These are phyloP conservation scores for Coenobita brevimanus DNA, from an alignment of 1,140 invertebrate genomes.

Conservation along the genomic window DNA sequence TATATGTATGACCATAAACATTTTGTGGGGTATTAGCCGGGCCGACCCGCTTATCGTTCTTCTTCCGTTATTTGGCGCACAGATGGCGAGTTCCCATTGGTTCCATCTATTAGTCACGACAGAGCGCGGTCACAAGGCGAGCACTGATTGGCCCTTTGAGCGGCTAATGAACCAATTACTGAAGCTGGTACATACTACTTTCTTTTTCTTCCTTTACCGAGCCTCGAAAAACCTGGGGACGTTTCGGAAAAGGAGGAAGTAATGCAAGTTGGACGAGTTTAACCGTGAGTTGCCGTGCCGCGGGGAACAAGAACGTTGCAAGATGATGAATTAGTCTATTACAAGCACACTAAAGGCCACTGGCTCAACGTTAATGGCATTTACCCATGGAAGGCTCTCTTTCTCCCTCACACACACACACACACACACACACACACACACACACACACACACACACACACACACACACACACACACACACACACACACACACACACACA, in stretches of 20 bases:
- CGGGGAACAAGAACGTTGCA: constrained; percentile 38
- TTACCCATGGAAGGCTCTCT: constrained; percentile 47
- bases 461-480: not conserved
- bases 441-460: not conserved
- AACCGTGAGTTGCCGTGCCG: constrained; percentile 56
- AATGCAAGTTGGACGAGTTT: constrained; percentile 59
- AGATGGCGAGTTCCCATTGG: constrained; percentile 54
- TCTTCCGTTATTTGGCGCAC: constrained; percentile 53
- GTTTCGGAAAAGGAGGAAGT: constrained; percentile 32
- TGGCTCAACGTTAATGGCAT: constrained; percentile 51
- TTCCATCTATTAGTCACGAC: constrained; percentile 61
- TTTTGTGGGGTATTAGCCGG: constrained; percentile 44
- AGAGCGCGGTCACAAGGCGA: constrained; percentile 56
- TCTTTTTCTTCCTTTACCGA: constrained; percentile 8
- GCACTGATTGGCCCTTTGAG: constrained; percentile 57
- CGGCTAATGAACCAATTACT: constrained; percentile 55
- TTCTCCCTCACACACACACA: not conserved
- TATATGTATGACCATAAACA: constrained; percentile 58
- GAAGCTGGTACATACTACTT: constrained; percentile 49
- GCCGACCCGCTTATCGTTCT: constrained; percentile 43
- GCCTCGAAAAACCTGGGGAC: constrained; percentile 13
- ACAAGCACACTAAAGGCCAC: constrained; percentile 58
- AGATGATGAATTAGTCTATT: constrained; percentile 62
- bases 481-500: not conserved
- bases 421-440: not conserved